phyloP scores from a whole-genome alignment of 2,113 vertebrate species.

The Chamaea fasciata region DNA sequence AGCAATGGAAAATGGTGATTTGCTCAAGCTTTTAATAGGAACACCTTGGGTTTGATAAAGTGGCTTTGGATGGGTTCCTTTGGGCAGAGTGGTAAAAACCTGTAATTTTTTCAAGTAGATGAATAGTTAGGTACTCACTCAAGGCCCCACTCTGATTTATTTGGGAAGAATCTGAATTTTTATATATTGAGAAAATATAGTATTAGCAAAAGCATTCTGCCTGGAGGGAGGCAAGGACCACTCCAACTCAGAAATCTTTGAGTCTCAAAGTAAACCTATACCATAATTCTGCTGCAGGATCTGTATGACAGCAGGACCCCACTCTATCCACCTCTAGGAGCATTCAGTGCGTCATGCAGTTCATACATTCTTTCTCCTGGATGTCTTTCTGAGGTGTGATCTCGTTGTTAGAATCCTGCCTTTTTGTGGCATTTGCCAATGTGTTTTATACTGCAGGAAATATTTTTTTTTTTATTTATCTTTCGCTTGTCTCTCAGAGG shows the following conservation, averaged over 20 bases:
- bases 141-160: not conserved
- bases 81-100: not conserved
- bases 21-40: not conserved
- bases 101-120: not conserved
- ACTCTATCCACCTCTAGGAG: not conserved
- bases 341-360: not conserved
- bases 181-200: not conserved
- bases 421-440: not conserved
- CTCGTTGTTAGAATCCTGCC: not conserved
- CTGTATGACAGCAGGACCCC: not conserved
- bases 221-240: not conserved
- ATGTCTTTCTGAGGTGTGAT: not conserved
- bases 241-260: not conserved
- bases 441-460: not conserved
- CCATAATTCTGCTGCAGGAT: not conserved
- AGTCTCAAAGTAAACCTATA: not conserved
- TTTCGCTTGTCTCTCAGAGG: not conserved
- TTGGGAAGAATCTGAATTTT: not conserved
- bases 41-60: not conserved
- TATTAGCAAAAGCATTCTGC: not conserved
- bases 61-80: slow-evolving; percentile 1
- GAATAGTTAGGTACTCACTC: not conserved
- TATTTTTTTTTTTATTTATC: not conserved
- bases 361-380: not conserved
- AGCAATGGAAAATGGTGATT: not conserved